These are phyloP conservation scores for Karalla daura DNA, from an alignment of 2,797 vertebrate species.

Conservation along the genomic window DNA sequence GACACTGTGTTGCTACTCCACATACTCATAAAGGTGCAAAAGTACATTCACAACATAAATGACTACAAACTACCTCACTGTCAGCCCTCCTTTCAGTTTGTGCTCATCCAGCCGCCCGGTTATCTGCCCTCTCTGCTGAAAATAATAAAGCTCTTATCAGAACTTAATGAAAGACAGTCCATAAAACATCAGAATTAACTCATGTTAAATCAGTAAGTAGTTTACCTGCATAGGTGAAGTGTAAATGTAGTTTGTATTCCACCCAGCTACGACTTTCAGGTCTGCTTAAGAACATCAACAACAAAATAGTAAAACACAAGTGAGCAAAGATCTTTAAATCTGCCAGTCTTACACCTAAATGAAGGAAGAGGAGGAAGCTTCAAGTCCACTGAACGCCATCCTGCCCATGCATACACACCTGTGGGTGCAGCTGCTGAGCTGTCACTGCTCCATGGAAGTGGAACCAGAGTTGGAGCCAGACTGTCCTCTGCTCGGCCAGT, in stretches of 20 bases:
- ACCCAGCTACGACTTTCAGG: slow-evolving; percentile 77
- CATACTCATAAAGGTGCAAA: no score
- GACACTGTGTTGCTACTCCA: no score
- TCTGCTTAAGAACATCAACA: slow-evolving; percentile 53
- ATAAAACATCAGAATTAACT: no score
- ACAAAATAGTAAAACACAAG: neutral
- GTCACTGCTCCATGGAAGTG: slow-evolving; percentile 56
- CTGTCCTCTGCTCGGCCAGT: slow-evolving; percentile 57
- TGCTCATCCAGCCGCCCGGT: slow-evolving; percentile 60
- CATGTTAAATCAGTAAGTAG: neutral
- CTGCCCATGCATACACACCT: slow-evolving; percentile 38
- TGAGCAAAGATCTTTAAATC: neutral
- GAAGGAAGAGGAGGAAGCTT: no score
- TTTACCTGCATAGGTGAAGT: slow-evolving; percentile 66
- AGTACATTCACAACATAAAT: no score
- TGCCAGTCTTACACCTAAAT: neutral
- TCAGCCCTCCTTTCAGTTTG: slow-evolving; percentile 70
- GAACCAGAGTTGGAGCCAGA: slow-evolving; percentile 80
- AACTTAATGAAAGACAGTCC: no score
- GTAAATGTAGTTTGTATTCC: slow-evolving; percentile 76
- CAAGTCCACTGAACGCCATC: neutral
- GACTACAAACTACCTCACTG: no score
- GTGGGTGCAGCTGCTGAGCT: slow-evolving; percentile 7
- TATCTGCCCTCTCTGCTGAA: slow-evolving; percentile 23
- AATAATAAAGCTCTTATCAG: neutral